phyloP scores from a whole-genome alignment of 2,888 invertebrate genomes.

The Lasiommata megera region DNA sequence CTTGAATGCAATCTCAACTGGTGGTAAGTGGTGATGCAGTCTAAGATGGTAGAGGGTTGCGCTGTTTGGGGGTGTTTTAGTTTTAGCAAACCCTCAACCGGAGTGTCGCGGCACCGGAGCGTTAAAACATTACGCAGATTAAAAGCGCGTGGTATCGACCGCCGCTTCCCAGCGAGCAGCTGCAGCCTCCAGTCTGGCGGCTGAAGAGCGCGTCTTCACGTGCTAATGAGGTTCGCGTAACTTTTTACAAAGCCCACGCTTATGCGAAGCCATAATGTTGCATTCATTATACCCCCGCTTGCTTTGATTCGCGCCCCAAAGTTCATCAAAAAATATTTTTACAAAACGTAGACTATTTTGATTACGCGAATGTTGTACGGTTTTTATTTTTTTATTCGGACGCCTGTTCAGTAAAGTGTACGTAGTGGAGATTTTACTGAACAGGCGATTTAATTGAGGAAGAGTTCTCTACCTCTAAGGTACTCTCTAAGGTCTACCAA shows the following conservation, averaged over 20 bases:
- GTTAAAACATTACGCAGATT: not conserved
- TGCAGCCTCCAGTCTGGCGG: constrained; percentile 22
- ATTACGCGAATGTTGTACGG: not conserved
- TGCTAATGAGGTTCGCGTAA: constrained; percentile 25
- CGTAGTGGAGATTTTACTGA: too few species aligned
- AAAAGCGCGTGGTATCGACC: constrained; percentile 8
- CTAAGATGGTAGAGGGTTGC: too few species aligned
- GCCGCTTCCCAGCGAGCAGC: not conserved
- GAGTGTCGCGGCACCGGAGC: too few species aligned
- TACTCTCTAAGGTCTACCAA: too few species aligned
- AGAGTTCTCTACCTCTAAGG: too few species aligned
- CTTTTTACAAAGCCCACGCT: not conserved
- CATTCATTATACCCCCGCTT: constrained; percentile 6
- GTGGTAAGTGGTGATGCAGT: too few species aligned
- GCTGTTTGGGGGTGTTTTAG: too few species aligned
- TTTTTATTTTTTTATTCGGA: too few species aligned
- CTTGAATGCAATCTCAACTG: too few species aligned
- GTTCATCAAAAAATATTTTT: not conserved
- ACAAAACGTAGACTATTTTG: not conserved
- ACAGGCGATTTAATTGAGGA: too few species aligned
- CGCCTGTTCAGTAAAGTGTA: too few species aligned
- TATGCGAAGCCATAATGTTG: not conserved
- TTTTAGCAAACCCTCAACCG: too few species aligned
- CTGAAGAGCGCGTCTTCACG: constrained; percentile 12
- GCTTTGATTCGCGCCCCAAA: constrained; percentile 2